phyloP scores from a whole-genome alignment of 2,113 vertebrate species.

The Lynx canadensis region DNA sequence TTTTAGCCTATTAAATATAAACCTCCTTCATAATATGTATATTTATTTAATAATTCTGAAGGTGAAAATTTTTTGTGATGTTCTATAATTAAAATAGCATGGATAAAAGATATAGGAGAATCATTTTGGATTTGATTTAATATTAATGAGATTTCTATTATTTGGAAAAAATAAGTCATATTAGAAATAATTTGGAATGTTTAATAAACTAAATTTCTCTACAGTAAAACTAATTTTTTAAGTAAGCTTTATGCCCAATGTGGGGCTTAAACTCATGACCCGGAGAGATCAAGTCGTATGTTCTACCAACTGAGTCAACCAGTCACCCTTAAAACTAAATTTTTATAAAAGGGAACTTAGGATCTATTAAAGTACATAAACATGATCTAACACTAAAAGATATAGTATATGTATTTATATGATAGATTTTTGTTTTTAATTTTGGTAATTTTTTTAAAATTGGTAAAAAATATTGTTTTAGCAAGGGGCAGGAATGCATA shows the following conservation, averaged over 20 bases:
- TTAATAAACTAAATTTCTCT: background rate
- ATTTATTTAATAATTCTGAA: conserved; percentile 36
- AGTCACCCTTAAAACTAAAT: background rate
- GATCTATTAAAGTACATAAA: background rate
- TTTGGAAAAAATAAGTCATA: background rate
- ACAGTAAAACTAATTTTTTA: background rate
- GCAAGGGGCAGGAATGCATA: background rate
- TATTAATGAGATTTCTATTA: background rate
- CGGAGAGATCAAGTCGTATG: background rate
- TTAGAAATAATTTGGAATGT: background rate
- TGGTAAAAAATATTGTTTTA: background rate
- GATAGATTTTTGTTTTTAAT: background rate
- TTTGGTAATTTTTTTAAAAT: background rate
- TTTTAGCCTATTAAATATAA: background rate
- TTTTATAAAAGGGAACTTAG: background rate
- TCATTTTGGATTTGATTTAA: background rate
- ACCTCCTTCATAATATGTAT: background rate
- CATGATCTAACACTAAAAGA: background rate
- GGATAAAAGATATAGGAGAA: background rate
- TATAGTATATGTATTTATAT: background rate
- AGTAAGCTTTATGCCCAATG: background rate
- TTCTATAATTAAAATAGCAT: conserved; percentile 16
- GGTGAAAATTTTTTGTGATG: background rate
- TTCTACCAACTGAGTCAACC: background rate
- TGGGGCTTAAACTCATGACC: background rate